Percentiles rank a stretch among this genome's conserved stretches.
phyloP scores from a whole-genome alignment of 1,140 invertebrate species.

The Prorops nasuta region DNA sequence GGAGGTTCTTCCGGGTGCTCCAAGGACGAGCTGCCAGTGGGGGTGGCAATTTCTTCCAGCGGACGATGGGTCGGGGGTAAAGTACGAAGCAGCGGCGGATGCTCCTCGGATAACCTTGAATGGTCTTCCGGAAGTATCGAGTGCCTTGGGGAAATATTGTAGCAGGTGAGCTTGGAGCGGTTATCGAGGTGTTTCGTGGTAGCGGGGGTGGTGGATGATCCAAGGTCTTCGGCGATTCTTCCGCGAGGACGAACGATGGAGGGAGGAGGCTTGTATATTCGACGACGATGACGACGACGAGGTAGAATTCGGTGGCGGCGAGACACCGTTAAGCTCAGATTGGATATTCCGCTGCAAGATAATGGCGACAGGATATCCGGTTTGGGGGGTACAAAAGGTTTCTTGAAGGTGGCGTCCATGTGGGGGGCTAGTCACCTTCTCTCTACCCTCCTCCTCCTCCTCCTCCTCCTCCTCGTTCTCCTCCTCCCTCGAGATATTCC shows the following conservation, averaged over 20 bases:
- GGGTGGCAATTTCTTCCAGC: too few relatives aligned
- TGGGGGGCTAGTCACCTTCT: constrained; percentile 46
- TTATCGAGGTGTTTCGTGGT: neutral
- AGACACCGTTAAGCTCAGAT: constrained; percentile 26
- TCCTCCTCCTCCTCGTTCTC: constrained; percentile 30
- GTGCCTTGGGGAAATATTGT: neutral
- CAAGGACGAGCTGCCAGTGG: too few relatives aligned
- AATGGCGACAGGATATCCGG: constrained; percentile 41
- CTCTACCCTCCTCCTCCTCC: constrained; percentile 24
- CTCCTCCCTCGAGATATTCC: constrained; percentile 24
- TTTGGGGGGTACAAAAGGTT: constrained; percentile 38
- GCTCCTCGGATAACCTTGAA: too few relatives aligned
- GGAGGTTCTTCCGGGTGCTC: constrained; percentile 2
- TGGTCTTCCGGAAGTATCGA: too few relatives aligned
- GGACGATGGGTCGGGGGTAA: too few relatives aligned
- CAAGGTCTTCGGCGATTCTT: too few relatives aligned
- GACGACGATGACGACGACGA: constrained; percentile 15
- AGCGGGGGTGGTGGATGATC: too few relatives aligned
- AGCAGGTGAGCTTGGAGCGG: neutral
- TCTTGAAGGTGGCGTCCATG: constrained; percentile 46
- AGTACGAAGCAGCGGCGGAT: too few relatives aligned
- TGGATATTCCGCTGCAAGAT: constrained; percentile 43
- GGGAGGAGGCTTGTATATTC: constrained; percentile 10
- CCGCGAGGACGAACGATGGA: constrained; percentile 1
- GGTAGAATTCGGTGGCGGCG: constrained; percentile 1